Conservation (phyloP, 2,888 invertebrate genomes). For the Synanthedon formicaeformis region DNA sequence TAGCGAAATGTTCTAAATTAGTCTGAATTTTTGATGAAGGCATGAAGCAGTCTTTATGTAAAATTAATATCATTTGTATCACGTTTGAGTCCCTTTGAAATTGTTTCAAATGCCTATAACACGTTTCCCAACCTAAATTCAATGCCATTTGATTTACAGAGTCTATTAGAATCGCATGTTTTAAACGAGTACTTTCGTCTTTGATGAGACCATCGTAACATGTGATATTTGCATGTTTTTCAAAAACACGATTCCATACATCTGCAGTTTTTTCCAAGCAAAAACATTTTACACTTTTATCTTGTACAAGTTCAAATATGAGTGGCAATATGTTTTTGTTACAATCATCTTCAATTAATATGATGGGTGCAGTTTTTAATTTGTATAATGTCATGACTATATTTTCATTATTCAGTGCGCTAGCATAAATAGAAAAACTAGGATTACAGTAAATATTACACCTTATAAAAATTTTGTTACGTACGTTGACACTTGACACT, state of each 20-base stretch:
- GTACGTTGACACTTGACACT: no score
- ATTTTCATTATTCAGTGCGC: not conserved
- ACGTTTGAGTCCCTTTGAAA: constrained; percentile 27
- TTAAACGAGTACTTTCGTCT: constrained; percentile 18
- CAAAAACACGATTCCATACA: constrained; percentile 40
- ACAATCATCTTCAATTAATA: constrained; percentile 48
- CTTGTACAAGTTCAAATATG: constrained; percentile 29
- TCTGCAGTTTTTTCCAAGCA: constrained; percentile 43
- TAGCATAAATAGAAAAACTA: no score
- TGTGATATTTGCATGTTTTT: constrained; percentile 17
- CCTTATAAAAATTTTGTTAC: no score
- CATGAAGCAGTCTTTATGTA: constrained; percentile 63
- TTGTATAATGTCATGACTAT: constrained; percentile 39
- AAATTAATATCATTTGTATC: constrained; percentile 37
- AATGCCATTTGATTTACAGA: constrained; percentile 57
- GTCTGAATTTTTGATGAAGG: constrained; percentile 42
- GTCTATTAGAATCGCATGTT: constrained; percentile 42
- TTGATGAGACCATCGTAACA: constrained; percentile 28
- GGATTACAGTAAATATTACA: no score
- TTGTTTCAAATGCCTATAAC: constrained; percentile 28
- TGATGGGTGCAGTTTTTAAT: constrained; percentile 37
- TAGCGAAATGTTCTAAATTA: constrained; percentile 58
- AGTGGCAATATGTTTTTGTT: constrained; percentile 45
- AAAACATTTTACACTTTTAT: constrained; percentile 28
- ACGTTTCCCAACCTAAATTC: constrained; percentile 42